Evolutionary conservation across 2,797 vertebrate species (phyloP).

Genomic region (Micrastur ruficollis): DNA sequence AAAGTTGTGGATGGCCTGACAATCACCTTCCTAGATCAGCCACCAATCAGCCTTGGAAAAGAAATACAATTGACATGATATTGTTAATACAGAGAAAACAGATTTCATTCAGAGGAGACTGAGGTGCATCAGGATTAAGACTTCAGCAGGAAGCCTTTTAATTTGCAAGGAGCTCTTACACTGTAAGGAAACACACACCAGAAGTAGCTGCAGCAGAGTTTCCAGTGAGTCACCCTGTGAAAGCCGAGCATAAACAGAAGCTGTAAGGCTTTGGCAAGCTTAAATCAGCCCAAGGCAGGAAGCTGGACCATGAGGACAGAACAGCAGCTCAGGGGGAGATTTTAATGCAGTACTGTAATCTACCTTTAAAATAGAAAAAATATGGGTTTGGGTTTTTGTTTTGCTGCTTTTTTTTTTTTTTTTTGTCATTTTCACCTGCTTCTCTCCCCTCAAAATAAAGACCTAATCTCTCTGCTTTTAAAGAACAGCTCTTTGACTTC

Average conservation of each 20-base stretch:
- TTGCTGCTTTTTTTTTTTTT: neutral
- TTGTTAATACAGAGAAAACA: neutral
- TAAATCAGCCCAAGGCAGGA: neutral
- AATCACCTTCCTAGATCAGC: neutral
- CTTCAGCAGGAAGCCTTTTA: constrained; percentile 1
- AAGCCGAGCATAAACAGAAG: neutral
- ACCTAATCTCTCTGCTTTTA: neutral
- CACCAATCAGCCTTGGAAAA: neutral
- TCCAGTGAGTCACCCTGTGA: neutral
- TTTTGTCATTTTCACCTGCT: neutral
- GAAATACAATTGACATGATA: neutral
- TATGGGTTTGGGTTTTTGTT: too few species aligned
- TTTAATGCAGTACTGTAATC: neutral
- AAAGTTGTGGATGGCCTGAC: neutral
- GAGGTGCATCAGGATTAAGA: neutral
- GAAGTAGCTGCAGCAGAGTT: neutral
- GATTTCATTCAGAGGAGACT: neutral
- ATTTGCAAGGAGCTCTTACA: neutral
- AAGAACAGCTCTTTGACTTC: neutral
- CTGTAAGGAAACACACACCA: neutral
- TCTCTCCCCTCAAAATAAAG: neutral
- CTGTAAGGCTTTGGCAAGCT: neutral
- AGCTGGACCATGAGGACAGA: neutral
- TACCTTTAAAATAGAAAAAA: neutral
- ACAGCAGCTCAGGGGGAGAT: neutral